These are phyloP conservation scores for Caprella mutica DNA, from an alignment of 2,888 invertebrate species.

Conservation along the genomic window DNA sequence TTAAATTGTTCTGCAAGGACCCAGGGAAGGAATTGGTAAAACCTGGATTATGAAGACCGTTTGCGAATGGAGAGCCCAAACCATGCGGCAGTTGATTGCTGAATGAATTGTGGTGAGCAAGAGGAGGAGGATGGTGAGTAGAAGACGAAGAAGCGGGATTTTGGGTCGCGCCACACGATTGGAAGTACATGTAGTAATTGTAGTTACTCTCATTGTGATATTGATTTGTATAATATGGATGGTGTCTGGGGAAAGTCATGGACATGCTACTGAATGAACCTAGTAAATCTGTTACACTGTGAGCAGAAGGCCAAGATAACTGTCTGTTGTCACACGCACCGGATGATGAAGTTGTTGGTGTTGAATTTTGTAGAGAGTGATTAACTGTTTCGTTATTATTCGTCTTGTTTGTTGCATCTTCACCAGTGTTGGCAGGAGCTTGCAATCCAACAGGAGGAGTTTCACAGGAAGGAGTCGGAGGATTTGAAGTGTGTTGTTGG, in stretches of 20 bases:
- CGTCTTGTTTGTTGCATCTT: background rate
- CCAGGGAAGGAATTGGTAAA: conserved; percentile 12
- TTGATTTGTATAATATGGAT: conserved; percentile 13
- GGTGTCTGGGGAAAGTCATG: conserved; percentile 18
- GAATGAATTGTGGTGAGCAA: conserved; percentile 20
- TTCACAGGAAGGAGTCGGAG: background rate
- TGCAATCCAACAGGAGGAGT: conserved; percentile 20
- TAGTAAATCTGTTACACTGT: conserved; percentile 41
- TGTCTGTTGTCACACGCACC: conserved; percentile 27
- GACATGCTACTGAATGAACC: conserved; percentile 44
- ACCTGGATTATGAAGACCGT: conserved; percentile 16
- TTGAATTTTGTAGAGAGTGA: conserved; percentile 29
- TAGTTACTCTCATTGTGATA: conserved; percentile 25
- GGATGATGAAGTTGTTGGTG: conserved; percentile 19
- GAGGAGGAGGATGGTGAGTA: background rate
- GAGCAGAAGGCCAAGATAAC: conserved; percentile 40
- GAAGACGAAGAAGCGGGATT: too few relatives aligned
- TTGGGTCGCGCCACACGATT: conserved; percentile 26
- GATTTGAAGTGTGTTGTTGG: background rate
- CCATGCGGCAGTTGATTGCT: conserved; percentile 20
- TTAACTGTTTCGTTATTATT: background rate
- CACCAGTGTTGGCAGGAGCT: background rate
- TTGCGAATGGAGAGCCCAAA: conserved; percentile 20
- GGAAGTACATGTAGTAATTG: conserved; percentile 35
- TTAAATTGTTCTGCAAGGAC: conserved; percentile 14